These are phyloP conservation scores for Ctenosaura bakeri DNA, from an alignment of 2,797 vertebrate genomes.

Conservation along the genomic window DNA sequence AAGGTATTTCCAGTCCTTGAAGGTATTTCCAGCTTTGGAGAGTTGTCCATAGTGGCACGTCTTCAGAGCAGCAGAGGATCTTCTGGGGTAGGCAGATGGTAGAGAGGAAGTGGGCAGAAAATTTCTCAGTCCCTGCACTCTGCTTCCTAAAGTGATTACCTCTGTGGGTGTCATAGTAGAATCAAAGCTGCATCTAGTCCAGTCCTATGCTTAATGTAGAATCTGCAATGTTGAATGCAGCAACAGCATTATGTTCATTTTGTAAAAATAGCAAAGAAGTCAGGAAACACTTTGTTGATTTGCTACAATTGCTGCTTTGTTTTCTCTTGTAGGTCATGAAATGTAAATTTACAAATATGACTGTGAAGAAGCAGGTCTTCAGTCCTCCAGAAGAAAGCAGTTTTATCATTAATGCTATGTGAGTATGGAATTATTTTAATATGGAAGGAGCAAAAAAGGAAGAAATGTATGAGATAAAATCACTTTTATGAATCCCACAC, in stretches of 20 bases:
- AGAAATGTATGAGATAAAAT: not conserved
- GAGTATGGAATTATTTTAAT: conserved; percentile 71
- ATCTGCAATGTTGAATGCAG: not conserved
- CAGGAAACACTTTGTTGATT: not conserved
- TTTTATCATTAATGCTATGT: conserved; percentile 77
- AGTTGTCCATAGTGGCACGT: too few species aligned
- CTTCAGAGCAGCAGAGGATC: too few species aligned
- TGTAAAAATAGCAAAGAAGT: not conserved
- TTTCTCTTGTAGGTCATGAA: conserved; percentile 70
- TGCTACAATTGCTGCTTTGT: not conserved
- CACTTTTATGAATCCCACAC: not conserved
- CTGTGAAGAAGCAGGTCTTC: conserved; percentile 60
- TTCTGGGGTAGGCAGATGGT: too few species aligned
- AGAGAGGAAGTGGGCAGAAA: too few species aligned
- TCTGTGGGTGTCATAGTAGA: too few species aligned
- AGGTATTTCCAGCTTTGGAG: too few species aligned
- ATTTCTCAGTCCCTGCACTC: too few species aligned
- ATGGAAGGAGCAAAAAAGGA: not conserved
- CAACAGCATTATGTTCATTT: not conserved
- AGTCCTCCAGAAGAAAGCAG: conserved; percentile 73
- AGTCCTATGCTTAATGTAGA: not conserved
- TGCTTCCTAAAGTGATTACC: too few species aligned
- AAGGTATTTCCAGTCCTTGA: too few species aligned
- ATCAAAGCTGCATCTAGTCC: not conserved
- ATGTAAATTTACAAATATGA: conserved; percentile 63